A percentile compares a stretch with the other conserved stretches of the same genome.
These are phyloP conservation scores for Drosophila emarginata DNA, from an alignment of 2,888 invertebrate genomes.

Conservation along the genomic window DNA sequence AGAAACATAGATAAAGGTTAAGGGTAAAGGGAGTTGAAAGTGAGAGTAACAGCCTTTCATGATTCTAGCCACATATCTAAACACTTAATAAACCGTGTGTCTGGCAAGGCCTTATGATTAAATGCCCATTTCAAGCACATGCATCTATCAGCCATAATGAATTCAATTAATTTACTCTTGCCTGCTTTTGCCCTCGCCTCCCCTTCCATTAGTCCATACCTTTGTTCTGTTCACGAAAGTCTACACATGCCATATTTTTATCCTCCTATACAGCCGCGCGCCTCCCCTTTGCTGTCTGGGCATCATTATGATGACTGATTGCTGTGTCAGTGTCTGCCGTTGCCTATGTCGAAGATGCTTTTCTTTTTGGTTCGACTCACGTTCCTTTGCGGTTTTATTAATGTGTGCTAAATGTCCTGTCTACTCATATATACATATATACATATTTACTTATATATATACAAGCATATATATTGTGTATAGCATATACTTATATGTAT, in stretches of 20 bases:
- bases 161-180: slow-evolving; percentile 73
- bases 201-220: not conserved
- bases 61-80: slow-evolving; percentile 1
- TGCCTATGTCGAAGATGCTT: slow-evolving; percentile 17
- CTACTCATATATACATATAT: slow-evolving; percentile 53
- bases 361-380: slow-evolving; percentile 42
- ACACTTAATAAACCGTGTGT: slow-evolving; percentile 47
- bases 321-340: slow-evolving; percentile 46
- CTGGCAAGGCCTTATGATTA: slow-evolving; percentile 55
- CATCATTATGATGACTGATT: slow-evolving; percentile 72
- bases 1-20: not conserved
- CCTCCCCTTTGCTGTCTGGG: slow-evolving; percentile 50
- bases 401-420: slow-evolving; percentile 70
- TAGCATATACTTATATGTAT: not conserved
- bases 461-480: not conserved
- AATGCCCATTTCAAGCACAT: slow-evolving; percentile 44
- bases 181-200: slow-evolving; percentile 7
- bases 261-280: slow-evolving; percentile 14
- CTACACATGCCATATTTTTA: slow-evolving; percentile 8
- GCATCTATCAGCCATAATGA: slow-evolving; percentile 67
- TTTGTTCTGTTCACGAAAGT: not conserved
- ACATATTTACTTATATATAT: slow-evolving; percentile 47
- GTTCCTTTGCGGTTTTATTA: slow-evolving; percentile 67
- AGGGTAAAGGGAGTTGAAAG: not conserved
- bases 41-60: not conserved